Evolutionary conservation across 2,113 vertebrate genomes (phyloP).

Genomic region (Hemichromis elongatus): DNA sequence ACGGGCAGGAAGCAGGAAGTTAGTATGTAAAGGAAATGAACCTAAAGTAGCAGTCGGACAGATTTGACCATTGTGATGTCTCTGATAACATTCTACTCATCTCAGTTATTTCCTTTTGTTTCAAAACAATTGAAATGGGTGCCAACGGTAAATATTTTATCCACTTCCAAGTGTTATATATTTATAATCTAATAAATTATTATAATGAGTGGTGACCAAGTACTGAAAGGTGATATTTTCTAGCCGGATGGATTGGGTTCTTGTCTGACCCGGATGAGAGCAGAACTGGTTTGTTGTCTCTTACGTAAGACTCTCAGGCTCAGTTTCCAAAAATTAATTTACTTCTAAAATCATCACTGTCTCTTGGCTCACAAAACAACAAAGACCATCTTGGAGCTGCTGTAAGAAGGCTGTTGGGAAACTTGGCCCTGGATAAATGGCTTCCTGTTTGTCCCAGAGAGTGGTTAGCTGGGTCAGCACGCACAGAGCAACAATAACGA

Average conservation of each 20-base stretch:
- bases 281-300: background rate
- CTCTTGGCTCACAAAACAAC: constrained; percentile 31
- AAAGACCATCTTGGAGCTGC: constrained; percentile 37
- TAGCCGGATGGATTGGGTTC: background rate
- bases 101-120: background rate
- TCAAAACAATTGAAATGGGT: background rate
- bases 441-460: constrained; percentile 53
- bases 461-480: constrained; percentile 42
- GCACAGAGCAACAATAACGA: constrained; percentile 27
- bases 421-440: constrained; percentile 60
- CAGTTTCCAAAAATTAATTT: constrained; percentile 36
- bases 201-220: background rate
- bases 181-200: background rate
- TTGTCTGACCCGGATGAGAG: constrained; percentile 3
- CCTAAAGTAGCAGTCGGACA: background rate
- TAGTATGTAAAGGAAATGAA: background rate
- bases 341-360: constrained; percentile 44
- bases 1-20: constrained; percentile 12
- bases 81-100: background rate
- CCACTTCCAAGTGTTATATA: background rate
- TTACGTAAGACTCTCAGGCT: constrained; percentile 24
- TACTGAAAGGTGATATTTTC: background rate
- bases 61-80: background rate
- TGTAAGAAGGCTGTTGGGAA: constrained; percentile 28
- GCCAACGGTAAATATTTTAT: background rate